Evolutionary conservation across 2,888 invertebrate genomes (phyloP), one percentile per base, ranked within the genome.

Genomic region (Meiosimyza decipiens): DNA sequence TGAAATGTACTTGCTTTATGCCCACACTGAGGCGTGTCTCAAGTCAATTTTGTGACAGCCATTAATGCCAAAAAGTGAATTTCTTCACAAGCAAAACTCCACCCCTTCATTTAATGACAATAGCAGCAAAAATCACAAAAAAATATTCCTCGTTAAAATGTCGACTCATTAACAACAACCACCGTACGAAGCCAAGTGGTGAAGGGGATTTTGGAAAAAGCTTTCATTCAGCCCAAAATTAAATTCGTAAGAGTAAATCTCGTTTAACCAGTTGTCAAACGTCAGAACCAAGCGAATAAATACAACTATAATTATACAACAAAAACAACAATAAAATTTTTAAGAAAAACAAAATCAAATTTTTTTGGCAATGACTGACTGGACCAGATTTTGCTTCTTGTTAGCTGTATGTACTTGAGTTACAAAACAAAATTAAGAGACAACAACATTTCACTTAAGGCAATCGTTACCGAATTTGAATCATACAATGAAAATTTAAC

Each of bases 281-380:
- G 57, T 57, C 57, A 57, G 57, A 12, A 7, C 52, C 51, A 52
- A 28, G 18, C 40, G 1, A 65, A 64, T 16, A 51, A 65, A 65
- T 52, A 6, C 13, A 65, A 6, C 65, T 52, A 28, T 15, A 52
- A 65, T 57, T 16, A 28, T 18, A 18, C 28, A n/a, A 6, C 16
- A n/a, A 16, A n/a, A 54, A 54, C 28, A 18, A n/a, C n/a, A 13
- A 54, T 13, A 54, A 54, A 54, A 54, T 11, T 54, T 55, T 52
- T 67, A 28, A 40, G 52, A 28, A 54, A 52, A 66, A n/a, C n/a
- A n/a, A 40, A 52, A 15, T 18, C n/a, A 49, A 59, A 50, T 50
- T 69, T 59, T 28, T 69, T 69, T 69, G 69, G 59, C 52, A 70
- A 60, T 69, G 69, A 60, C 60, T 69, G 59, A 68, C 59, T 69